phyloP scores from a whole-genome alignment of 2,888 invertebrate species.

The Pristionchus mayeri region DNA sequence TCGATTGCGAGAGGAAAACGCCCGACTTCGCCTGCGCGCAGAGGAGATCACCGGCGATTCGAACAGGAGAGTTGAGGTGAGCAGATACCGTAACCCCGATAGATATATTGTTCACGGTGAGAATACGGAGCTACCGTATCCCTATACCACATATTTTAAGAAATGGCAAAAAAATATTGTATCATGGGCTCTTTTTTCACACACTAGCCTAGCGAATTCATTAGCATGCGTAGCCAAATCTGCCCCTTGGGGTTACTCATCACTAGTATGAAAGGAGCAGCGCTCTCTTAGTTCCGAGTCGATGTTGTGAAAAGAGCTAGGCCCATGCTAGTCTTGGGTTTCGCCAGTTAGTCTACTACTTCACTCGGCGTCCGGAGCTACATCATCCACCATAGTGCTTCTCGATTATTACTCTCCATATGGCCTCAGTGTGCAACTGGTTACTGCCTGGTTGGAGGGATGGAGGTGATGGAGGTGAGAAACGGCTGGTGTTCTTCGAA shows the following conservation, averaged over 20 bases:
- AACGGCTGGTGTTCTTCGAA: no score
- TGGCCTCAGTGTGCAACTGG: conserved; percentile 19
- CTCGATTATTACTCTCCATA: no score
- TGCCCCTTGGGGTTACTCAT: not conserved
- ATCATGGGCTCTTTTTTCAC: not conserved
- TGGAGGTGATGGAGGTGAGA: not conserved
- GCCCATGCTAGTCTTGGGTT: no score
- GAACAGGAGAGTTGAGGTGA: conserved; percentile 34
- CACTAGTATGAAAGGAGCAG: not conserved
- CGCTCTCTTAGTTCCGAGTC: no score
- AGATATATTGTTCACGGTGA: no score
- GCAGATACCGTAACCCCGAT: not conserved
- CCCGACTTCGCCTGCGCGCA: not conserved
- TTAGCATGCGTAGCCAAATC: not conserved
- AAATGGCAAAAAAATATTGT: no score
- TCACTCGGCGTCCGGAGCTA: no score
- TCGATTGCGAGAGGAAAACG: conserved; percentile 36
- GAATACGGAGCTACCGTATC: no score
- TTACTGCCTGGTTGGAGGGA: not conserved
- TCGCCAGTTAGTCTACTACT: no score
- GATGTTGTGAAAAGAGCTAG: no score
- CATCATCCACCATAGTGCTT: no score
- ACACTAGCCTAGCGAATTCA: not conserved
- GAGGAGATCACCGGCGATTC: conserved; percentile 32
- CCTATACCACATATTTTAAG: no score